phyloP scores from a whole-genome alignment of 2,113 vertebrate species.

The Copsychus sechellarum region DNA sequence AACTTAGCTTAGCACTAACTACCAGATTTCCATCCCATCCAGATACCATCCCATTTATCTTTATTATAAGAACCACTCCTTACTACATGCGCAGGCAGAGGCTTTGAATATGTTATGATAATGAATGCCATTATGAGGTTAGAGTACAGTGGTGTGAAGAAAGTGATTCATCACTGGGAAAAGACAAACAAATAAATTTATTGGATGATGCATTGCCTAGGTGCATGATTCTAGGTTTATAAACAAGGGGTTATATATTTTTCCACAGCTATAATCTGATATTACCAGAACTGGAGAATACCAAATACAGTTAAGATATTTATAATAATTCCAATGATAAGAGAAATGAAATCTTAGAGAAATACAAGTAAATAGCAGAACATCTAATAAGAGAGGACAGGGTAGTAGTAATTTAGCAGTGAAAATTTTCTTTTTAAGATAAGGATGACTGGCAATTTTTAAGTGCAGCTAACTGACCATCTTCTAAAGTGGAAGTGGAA shows the following conservation, averaged over 20 bases:
- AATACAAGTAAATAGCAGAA: background rate
- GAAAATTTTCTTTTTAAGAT: background rate
- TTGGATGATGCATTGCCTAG: conserved; percentile 63
- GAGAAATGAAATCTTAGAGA: conserved; percentile 6
- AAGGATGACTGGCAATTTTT: background rate
- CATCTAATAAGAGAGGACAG: background rate
- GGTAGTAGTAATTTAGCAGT: background rate
- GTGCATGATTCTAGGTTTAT: conserved; percentile 44
- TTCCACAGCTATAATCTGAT: conserved; percentile 50
- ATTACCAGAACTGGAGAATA: conserved; percentile 17
- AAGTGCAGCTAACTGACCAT: background rate
- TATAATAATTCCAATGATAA: background rate
- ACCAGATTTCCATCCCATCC: background rate
- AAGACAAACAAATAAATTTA: background rate
- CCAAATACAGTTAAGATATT: background rate
- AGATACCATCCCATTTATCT: conserved; percentile 20
- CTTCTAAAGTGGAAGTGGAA: background rate
- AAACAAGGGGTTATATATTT: conserved; percentile 53
- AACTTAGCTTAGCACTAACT: background rate
- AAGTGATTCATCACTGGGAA: conserved; percentile 65
- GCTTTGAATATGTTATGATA: conserved; percentile 61
- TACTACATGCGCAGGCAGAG: conserved; percentile 23
- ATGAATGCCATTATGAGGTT: conserved; percentile 48
- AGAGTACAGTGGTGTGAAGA: conserved; percentile 62
- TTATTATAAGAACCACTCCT: conserved; percentile 33